These are phyloP conservation scores for Pyrrhosoma nymphula DNA, from an alignment of 2,888 invertebrate genomes.

Conservation along the genomic window DNA sequence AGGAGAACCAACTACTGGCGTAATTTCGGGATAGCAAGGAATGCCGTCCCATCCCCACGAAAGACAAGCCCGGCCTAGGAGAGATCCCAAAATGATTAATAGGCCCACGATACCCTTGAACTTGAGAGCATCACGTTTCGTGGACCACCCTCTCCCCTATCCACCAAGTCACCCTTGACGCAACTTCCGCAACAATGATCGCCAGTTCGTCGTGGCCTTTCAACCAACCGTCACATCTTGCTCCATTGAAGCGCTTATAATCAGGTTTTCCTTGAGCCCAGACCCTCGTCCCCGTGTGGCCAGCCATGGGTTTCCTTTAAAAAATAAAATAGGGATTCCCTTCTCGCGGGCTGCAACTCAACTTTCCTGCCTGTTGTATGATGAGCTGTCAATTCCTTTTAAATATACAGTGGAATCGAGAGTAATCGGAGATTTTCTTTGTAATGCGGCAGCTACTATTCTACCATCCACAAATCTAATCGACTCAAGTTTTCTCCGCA, in stretches of 20 bases:
- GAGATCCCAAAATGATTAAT: not conserved
- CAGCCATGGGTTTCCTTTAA: not conserved
- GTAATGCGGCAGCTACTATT: not conserved
- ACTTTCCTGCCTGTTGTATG: not conserved
- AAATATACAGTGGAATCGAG: not conserved
- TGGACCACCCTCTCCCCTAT: not conserved
- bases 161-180: constrained; percentile 14
- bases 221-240: constrained; percentile 47
- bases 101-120: not conserved
- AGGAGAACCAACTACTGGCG: not conserved
- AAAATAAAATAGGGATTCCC: not conserved
- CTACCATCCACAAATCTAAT: too few relatives aligned
- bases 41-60: not conserved
- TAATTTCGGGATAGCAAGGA: not conserved
- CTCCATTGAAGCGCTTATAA: constrained; percentile 61
- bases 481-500: too few relatives aligned
- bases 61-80: not conserved
- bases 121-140: constrained; percentile 14
- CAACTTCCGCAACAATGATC: constrained; percentile 29
- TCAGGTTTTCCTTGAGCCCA: constrained; percentile 4
- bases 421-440: not conserved
- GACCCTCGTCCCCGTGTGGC: not conserved
- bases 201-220: constrained; percentile 30
- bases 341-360: not conserved
- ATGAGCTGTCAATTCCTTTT: not conserved